Evolutionary conservation across 1,140 invertebrate genomes (phyloP), one percentile per base, ranked within the genome.

Genomic region (Caenorhabditis inopinata): DNA sequence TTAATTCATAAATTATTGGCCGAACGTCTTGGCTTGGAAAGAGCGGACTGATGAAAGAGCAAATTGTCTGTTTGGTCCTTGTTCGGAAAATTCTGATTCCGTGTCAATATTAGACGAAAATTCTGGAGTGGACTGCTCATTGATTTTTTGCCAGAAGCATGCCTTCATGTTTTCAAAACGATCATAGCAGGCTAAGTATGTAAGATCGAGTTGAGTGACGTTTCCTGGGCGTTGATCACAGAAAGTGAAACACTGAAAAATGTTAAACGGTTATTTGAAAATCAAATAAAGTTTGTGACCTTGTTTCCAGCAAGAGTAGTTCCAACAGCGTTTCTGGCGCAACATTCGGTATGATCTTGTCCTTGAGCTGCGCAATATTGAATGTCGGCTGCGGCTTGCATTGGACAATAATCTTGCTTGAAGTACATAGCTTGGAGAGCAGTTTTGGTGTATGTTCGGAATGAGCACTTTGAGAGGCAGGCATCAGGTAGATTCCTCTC

Each of bases 211-310:
- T 35, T 78, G 75, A 23, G 87, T 88, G 1, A 87, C 85, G 73
- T 88, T 88, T 38, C 87, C 87, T 18, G 87, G 87, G 18, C 78
- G 48, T 75, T 88, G 87, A 77, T 88, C 84, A 46, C 87, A 88
- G 82, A 88, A 88, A 0, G 82, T 79, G 7, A 88, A 80, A 47
- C 87, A 86, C 77, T 80, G 75, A 74, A 74, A 74, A n/a, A 68
- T 42, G 16, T 42, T 5, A 25, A 38, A 12, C 12, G n/a, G 27
- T 68, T 7, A 9, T 25, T 23, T 18, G 25, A 47, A 21, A 25
- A 25, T 25, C n/a, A 25, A 49, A 74, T 18, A 2, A 21, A 12
- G 32, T 3, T 1, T 32, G 4, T 45, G 12, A 75, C 74, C 18
- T 83, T 82, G 16, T 42, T 42, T 42, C 82, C 82, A 21, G 79